phyloP scores from a whole-genome alignment of 2,113 vertebrate genomes.

The Aphyosemion australe region DNA sequence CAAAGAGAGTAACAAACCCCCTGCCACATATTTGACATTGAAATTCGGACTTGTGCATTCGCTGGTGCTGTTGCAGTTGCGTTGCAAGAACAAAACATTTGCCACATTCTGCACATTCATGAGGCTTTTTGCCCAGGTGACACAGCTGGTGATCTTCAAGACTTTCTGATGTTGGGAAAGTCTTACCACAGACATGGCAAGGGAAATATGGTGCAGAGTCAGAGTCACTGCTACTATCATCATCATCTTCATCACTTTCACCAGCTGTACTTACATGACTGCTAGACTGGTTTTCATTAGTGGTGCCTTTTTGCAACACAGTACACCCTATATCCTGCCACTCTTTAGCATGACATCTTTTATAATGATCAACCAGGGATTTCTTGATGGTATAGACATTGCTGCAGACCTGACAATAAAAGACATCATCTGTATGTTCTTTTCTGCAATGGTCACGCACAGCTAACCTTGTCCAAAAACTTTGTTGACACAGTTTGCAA shows the following conservation, averaged over 20 bases:
- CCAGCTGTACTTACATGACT: conserved; percentile 39
- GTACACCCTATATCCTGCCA: conserved; percentile 1
- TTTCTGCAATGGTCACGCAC: conserved; percentile 64
- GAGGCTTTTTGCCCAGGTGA: conserved; percentile 82
- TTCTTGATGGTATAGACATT: conserved; percentile 65
- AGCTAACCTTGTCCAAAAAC: conserved; percentile 63
- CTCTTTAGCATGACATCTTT: conserved; percentile 58
- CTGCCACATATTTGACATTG: conserved; percentile 81
- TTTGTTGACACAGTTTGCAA: conserved; percentile 67
- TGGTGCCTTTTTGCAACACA: conserved; percentile 11
- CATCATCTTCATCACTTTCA: conserved; percentile 41
- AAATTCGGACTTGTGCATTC: conserved; percentile 81
- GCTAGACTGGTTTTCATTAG: conserved; percentile 31
- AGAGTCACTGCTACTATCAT: conserved; percentile 65
- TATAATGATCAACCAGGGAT: conserved; percentile 72
- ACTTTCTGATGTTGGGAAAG: conserved; percentile 78
- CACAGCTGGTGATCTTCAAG: conserved; percentile 82
- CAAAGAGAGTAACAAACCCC: conserved; percentile 80
- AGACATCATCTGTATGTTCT: conserved; percentile 55
- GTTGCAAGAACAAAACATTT: conserved; percentile 79
- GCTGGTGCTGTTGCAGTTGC: conserved; percentile 80
- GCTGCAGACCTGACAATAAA: conserved; percentile 69
- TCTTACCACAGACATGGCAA: conserved; percentile 83
- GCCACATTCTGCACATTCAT: conserved; percentile 81
- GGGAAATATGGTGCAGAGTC: conserved; percentile 83